These are phyloP conservation scores for Dipodomys merriami DNA, from an alignment of 2,113 vertebrate species.

Conservation along the genomic window DNA sequence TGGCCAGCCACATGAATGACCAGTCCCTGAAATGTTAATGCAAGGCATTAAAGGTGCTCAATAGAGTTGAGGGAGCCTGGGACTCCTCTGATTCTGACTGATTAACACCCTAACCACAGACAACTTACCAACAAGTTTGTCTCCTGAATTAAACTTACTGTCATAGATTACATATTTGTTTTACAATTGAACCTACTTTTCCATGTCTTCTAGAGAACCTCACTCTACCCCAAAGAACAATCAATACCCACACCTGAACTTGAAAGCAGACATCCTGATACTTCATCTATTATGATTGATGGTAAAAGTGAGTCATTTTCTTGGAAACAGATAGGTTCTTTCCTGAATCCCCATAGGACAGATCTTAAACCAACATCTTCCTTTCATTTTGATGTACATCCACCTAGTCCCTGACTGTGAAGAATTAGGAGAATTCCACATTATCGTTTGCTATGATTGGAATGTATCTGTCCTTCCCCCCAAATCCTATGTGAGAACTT, in stretches of 20 bases:
- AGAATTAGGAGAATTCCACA: not conserved
- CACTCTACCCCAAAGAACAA: not conserved
- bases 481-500: not conserved
- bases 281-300: not conserved
- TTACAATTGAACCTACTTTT: not conserved
- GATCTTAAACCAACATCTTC: not conserved
- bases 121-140: not conserved
- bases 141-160: not conserved
- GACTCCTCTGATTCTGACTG: not conserved
- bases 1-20: too few species aligned
- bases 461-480: not conserved
- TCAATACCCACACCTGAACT: not conserved
- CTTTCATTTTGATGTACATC: not conserved
- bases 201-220: not conserved
- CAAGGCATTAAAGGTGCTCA: too few species aligned
- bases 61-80: not conserved
- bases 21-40: not conserved
- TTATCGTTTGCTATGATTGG: not conserved
- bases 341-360: rapidly evolving
- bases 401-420: not conserved
- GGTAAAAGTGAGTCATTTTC: not conserved
- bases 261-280: not conserved
- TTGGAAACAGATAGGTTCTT: not conserved
- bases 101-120: not conserved
- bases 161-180: not conserved